These are phyloP conservation scores for Trichechus manatus DNA, from an alignment of 2,113 vertebrate species.

Conservation along the genomic window DNA sequence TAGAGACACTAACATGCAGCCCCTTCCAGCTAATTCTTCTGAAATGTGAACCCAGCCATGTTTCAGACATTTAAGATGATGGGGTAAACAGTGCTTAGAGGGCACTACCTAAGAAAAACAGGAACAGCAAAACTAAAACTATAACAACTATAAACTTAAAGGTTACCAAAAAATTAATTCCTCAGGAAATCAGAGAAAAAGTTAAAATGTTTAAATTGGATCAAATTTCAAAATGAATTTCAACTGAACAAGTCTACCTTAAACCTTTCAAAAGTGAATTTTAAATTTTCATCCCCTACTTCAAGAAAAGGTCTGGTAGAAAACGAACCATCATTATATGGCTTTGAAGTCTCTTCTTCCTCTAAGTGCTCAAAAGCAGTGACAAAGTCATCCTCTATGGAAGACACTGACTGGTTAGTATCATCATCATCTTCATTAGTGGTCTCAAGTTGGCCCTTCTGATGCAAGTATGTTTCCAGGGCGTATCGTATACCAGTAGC, in stretches of 20 bases:
- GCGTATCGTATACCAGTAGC: conserved; percentile 92
- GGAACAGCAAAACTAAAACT: conserved; percentile 46
- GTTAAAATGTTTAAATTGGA: not conserved
- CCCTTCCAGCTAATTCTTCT: conserved; percentile 10
- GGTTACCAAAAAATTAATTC: conserved; percentile 42
- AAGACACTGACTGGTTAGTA: conserved; percentile 98
- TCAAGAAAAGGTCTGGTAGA: conserved; percentile 30
- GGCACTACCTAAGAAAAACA: not conserved
- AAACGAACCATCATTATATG: conserved; percentile 87
- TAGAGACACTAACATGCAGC: conserved; percentile 28
- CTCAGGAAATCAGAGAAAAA: not conserved
- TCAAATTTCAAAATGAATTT: conserved; percentile 61
- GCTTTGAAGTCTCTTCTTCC: conserved; percentile 92
- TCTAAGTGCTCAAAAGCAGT: conserved; percentile 98
- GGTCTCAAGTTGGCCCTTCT: conserved; percentile 86
- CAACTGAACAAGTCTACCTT: not conserved
- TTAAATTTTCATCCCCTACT: not conserved
- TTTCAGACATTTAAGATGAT: not conserved
- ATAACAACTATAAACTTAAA: conserved; percentile 30
- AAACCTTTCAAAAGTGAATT: conserved; percentile 42
- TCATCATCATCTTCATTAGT: conserved; percentile 93
- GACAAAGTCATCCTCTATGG: conserved; percentile 99
- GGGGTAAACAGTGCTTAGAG: not conserved
- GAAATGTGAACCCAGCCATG: not conserved
- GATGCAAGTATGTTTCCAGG: conserved; percentile 90